Evolutionary conservation across 2,888 invertebrate genomes (phyloP).

Genomic region (Pilophorus perplexus): DNA sequence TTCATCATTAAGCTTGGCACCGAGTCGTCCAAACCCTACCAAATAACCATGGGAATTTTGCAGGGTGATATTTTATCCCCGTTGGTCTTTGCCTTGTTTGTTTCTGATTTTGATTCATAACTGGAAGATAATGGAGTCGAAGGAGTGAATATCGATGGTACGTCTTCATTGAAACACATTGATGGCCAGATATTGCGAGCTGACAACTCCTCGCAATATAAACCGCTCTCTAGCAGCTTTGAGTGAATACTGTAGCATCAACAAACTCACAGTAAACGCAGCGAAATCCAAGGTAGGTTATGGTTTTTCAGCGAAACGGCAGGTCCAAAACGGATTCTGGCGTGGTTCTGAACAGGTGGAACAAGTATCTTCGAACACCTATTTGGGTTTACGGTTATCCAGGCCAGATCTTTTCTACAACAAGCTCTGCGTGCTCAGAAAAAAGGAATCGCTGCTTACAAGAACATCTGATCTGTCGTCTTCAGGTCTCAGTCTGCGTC

Average conservation of each 20-base stretch:
- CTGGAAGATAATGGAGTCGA: not conserved
- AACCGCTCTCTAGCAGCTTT: constrained; percentile 8
- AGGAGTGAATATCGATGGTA: constrained; percentile 14
- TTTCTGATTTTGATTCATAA: constrained; percentile 28
- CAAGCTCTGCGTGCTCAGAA: no score
- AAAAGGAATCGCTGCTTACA: no score
- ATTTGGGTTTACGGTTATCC: no score
- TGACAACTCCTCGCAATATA: not conserved
- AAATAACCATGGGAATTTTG: constrained; percentile 17
- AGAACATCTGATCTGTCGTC: no score
- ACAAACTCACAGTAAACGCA: constrained; percentile 19
- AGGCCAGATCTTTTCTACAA: no score
- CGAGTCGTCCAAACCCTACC: not conserved
- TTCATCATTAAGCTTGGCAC: constrained; percentile 14
- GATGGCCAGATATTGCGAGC: constrained; percentile 10
- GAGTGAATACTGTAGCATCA: constrained; percentile 14
- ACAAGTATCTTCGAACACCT: no score
- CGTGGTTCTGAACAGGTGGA: no score
- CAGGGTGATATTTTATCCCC: constrained; percentile 38
- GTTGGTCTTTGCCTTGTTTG: constrained; percentile 17
- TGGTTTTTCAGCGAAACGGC: no score
- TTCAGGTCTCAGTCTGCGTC: no score
- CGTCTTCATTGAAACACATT: not conserved
- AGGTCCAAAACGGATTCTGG: no score
- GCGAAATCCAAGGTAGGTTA: constrained; percentile 12